Evolutionary conservation across 2,888 invertebrate genomes (phyloP), one percentile per base, ranked within the genome.

Genomic region (Dasypogon diadema): DNA sequence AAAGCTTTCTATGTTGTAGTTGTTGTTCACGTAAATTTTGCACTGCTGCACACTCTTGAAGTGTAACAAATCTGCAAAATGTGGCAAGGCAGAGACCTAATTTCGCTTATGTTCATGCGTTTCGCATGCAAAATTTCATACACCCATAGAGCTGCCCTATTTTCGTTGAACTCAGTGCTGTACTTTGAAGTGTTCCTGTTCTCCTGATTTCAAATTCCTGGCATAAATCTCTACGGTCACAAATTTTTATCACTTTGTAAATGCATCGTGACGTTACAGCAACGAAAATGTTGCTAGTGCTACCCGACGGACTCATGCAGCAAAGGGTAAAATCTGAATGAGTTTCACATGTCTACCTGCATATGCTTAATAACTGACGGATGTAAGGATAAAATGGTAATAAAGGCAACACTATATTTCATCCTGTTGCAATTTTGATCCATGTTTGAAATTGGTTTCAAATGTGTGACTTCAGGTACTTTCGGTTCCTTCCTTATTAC

Each of bases 181-280:
- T 21, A 34, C 26, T 60, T 60, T 42, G 21, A 60, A 12, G 60
- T 26, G 12, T 42, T 42, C 42, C 3, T 12, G 30, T 6, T 42
- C 42, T n/a, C 12, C 3, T 42, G 42, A 42, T 42, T 6, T n/a
- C n/a, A 42, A 42, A 42, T n/a, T 42, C n/a, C n/a, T 12, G 1
- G 42, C n/a, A 42, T 12, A 42, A 12, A 12, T 8, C 42, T 3
- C n/a, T 21, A 60, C 21, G 60, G 60, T 42, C 16, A 60, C 37
- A 60, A 60, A 60, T 60, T 60, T 60, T 60, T 60, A 60, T 60
- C 2, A 16, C 37, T 21, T 60, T 18, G 37, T 60, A 60, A 60
- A 60, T 37, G 22, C 5, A 4, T 37, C 6, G 8, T 8, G 42
- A 3, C n/a, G 42, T 12, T 42, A 10, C 34, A 30, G 34, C n/a